Base-by-base conservation (phyloP, 2,888 invertebrate species). In the Trypoxylon attenuatum region DNA sequence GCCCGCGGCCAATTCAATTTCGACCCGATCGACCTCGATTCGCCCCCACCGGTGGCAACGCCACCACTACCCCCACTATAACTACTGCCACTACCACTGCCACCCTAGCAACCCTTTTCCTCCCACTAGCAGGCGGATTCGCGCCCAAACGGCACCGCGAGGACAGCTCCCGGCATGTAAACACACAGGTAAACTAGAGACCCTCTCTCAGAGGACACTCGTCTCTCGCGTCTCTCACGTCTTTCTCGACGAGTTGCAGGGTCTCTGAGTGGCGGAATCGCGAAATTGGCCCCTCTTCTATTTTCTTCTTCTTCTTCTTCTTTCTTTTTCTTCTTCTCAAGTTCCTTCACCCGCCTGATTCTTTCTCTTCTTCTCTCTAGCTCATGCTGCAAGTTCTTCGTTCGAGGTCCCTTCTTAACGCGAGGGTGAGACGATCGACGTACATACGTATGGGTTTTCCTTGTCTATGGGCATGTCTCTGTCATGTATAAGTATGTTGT, bases 251-350 rank as follows among this genome's bases (percentile, higher is more conserved):
- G n/a, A n/a, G 25, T n/a, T 5, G 8, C 22, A 38, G n/a, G 15
- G 5, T n/a, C 8, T 45, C 13, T 46, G 42, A 41, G 19, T 58
- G 64, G 64, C 64, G 64, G 64, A 69, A 69, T 64, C 49, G 47
- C 38, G 53, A 58, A 53, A 53, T 56, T 58, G 46, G 52, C 62
- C 51, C 46, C 39, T 41, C 27, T 41, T 38, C 18, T 23, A 5
- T 19, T 5, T 10, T 21, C 18, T 22, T 33, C 29, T 15, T 39
- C 38, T 49, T 29, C 27, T 29, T 8, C 16, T 25, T 15, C 47
- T 25, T 41, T 55, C 27, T n/a, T 13, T 16, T 15, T 21, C 6
- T 85, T 78, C 83, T 81, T 85, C 41, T 73, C 59, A 19, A 25
- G 13, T 13, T n/a, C n/a, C n/a, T n/a, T n/a, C n/a, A n/a, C n/a